These are phyloP conservation scores for Basileuterus tristriatus DNA, from an alignment of 2,797 vertebrate genomes.

Conservation along the genomic window DNA sequence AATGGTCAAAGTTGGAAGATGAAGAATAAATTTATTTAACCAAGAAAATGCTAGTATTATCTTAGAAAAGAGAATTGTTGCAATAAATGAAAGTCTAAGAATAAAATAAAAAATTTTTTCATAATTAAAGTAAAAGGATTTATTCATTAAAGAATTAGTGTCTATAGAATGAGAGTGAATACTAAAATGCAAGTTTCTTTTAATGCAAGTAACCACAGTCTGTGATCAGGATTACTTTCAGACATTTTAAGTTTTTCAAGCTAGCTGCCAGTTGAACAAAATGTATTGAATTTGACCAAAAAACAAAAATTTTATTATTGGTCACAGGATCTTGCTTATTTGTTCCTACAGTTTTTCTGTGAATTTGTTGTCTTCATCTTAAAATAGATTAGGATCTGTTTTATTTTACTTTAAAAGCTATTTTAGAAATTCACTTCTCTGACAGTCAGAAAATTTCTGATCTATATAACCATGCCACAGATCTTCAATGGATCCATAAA, in stretches of 20 bases:
- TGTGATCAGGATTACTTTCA: background rate
- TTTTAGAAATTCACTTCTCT: background rate
- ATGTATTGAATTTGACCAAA: background rate
- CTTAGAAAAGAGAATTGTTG: background rate
- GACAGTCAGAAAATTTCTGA: background rate
- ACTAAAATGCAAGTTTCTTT: background rate
- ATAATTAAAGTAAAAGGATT: background rate
- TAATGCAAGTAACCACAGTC: background rate
- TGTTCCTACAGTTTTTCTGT: background rate
- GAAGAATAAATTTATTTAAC: background rate
- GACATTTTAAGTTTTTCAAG: background rate
- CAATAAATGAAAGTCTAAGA: background rate
- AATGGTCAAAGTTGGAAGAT: background rate
- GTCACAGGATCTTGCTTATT: background rate
- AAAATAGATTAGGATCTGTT: background rate
- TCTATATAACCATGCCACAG: background rate
- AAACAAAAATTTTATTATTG: background rate
- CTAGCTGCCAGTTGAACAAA: background rate
- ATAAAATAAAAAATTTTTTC: background rate
- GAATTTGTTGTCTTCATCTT: background rate
- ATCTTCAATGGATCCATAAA: background rate
- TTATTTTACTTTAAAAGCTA: background rate
- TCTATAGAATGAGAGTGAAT: background rate
- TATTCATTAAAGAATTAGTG: background rate
- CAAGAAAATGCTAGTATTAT: background rate